These are phyloP conservation scores for rat (Rattus norvegicus) DNA, from an alignment of 2,113 vertebrate genomes.

Conservation along the genomic window GRCr8 NC_086028.1:16571001-16571500, in stretches of 20 bases:
- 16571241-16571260: neutral
- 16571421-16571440: neutral
- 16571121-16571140: neutral
- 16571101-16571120: neutral
- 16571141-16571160: neutral
- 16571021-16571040: neutral
- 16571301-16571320: neutral
- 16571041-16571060: neutral
- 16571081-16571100: neutral
- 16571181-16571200: neutral
- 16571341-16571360: neutral
- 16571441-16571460: neutral
- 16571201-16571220: neutral
- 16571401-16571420: neutral
- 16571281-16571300: neutral
- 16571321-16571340: neutral
- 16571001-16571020: neutral
- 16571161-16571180: neutral
- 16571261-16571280: neutral
- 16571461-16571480: neutral
- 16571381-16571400: neutral
- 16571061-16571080: neutral
- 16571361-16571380: neutral
- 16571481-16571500: neutral
- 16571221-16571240: neutral